Evolutionary conservation across 2,888 invertebrate genomes (phyloP).

Genomic region (Lathronympha strigana): DNA sequence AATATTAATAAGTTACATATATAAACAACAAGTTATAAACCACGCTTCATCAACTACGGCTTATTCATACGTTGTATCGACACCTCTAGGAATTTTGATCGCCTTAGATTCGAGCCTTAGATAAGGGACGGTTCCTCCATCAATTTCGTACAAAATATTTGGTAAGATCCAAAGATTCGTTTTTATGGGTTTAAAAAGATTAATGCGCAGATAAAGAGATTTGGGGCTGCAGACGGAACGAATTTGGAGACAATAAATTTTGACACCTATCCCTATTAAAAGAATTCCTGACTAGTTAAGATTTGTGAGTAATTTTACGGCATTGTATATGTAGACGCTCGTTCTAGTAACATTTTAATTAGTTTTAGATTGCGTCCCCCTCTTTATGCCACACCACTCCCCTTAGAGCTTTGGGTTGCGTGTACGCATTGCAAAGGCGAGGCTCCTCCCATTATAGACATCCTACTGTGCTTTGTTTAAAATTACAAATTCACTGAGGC

Average conservation of each 20-base stretch:
- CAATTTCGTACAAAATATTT: conserved; percentile 82
- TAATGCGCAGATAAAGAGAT: conserved; percentile 78
- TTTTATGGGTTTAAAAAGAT: conserved; percentile 79
- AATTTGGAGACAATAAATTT: conserved; percentile 74
- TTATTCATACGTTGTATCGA: conserved; percentile 76
- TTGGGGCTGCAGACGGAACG: conserved; percentile 67
- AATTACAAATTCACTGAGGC: conserved; percentile 60
- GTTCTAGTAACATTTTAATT: conserved; percentile 47
- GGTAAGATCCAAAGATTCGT: conserved; percentile 77
- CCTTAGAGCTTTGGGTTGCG: conserved; percentile 52
- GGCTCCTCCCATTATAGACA: conserved; percentile 67
- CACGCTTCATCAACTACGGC: conserved; percentile 60
- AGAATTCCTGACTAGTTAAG: conserved; percentile 30
- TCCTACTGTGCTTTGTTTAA: conserved; percentile 68
- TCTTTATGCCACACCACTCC: conserved; percentile 52
- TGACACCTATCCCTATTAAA: conserved; percentile 60
- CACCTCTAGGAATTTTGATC: conserved; percentile 83
- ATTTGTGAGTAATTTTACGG: conserved; percentile 31
- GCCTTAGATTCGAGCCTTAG: conserved; percentile 69
- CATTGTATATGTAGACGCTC: conserved; percentile 42
- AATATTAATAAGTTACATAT: conserved; percentile 13
- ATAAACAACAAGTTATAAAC: conserved; percentile 45
- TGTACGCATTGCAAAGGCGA: conserved; percentile 56
- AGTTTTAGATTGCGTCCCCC: conserved; percentile 46
- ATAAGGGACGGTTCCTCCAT: conserved; percentile 76